Conservation (phyloP, 2,797 vertebrate genomes). For the Onychomys torridus region DNA sequence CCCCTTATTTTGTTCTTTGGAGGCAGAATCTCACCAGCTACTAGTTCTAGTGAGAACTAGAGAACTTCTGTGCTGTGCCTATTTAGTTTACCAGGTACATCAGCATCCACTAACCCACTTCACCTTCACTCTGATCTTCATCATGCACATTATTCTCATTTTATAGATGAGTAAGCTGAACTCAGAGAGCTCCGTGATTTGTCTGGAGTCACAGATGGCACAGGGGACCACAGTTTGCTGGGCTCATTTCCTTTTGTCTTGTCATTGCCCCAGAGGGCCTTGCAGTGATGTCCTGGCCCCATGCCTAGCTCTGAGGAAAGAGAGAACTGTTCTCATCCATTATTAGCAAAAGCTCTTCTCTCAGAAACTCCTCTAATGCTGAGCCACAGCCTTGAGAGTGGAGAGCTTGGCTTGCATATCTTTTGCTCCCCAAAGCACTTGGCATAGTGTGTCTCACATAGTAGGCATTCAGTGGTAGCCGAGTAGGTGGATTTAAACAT, state of each 20-base stretch:
- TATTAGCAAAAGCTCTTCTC: conserved; percentile 17
- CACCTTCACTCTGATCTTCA: not conserved
- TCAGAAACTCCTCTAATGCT: not conserved
- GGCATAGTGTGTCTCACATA: not conserved
- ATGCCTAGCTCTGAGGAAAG: not conserved
- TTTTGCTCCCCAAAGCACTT: not conserved
- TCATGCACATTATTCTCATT: not conserved
- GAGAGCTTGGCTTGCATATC: not conserved
- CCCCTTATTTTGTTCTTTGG: not conserved
- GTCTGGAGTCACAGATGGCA: not conserved
- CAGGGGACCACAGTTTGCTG: not conserved
- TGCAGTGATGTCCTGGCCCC: not conserved
- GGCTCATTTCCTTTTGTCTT: not conserved
- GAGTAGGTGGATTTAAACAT: not conserved
- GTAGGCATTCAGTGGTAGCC: not conserved
- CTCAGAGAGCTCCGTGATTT: not conserved
- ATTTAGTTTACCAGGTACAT: not conserved
- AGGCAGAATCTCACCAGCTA: not conserved
- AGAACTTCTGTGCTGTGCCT: not conserved
- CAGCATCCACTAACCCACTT: not conserved
- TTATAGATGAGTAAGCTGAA: not conserved
- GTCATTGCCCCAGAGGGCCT: not conserved
- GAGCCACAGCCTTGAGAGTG: not conserved
- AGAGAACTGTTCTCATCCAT: not conserved
- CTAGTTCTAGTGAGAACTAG: not conserved